These are phyloP conservation scores for Autographa pulchrina DNA, from an alignment of 2,888 invertebrate species.

Conservation along the genomic window DNA sequence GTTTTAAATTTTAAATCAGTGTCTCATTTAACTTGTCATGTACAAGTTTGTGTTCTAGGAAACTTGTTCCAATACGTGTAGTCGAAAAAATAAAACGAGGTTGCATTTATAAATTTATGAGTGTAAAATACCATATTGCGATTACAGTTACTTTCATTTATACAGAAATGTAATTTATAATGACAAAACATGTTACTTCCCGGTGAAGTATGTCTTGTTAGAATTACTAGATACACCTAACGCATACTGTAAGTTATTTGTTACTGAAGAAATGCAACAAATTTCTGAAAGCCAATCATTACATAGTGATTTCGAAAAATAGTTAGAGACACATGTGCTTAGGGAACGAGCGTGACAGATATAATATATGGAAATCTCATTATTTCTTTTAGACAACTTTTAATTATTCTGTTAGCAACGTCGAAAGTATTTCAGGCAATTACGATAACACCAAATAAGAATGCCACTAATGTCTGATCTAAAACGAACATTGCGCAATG, in stretches of 20 bases:
- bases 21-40: too few relatives aligned
- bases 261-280: not conserved
- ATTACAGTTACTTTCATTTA: not conserved
- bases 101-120: too few relatives aligned
- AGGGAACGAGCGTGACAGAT: conserved; percentile 35
- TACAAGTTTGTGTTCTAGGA: too few relatives aligned
- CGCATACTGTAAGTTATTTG: not conserved
- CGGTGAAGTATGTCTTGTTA: not conserved
- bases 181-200: not conserved
- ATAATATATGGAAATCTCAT: conserved; percentile 32
- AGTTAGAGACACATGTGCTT: conserved; percentile 58
- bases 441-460: conserved; percentile 39
- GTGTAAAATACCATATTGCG: too few relatives aligned
- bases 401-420: conserved; percentile 31
- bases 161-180: not conserved
- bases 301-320: conserved; percentile 41
- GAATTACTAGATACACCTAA: too few relatives aligned
- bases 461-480: conserved; percentile 38
- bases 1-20: too few relatives aligned
- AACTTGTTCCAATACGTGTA: too few relatives aligned
- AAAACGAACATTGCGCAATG: conserved; percentile 44
- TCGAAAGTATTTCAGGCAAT: conserved; percentile 41
- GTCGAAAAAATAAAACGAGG: too few relatives aligned
- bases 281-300: conserved; percentile 19
- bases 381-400: conserved; percentile 26